Evolutionary conservation across 92 coral and sea anemone genomes (phyloP).

Genomic region (Porites lobata): DNA sequence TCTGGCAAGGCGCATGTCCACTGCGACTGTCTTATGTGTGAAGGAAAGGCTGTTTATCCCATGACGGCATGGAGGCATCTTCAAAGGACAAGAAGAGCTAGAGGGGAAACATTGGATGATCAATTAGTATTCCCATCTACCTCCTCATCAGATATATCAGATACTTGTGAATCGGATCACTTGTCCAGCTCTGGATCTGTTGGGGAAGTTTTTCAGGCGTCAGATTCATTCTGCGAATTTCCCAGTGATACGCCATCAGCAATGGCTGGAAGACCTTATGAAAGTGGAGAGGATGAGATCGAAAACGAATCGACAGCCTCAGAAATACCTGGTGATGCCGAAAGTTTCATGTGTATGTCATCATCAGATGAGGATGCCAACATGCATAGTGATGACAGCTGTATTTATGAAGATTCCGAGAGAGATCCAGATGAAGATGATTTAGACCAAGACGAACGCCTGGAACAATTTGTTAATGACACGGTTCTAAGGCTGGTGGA

Average conservation of each 20-base stretch:
- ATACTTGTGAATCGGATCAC: background rate
- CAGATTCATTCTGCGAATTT: slow-evolving; percentile 16
- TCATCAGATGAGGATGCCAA: background rate
- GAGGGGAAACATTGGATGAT: too few relatives aligned
- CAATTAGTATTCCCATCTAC: too few relatives aligned
- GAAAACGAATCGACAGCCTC: slow-evolving; percentile 18
- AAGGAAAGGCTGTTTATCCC: slow-evolving; percentile 37
- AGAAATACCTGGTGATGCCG: background rate
- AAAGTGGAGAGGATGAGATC: slow-evolving; percentile 1
- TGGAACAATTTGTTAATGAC: slow-evolving; percentile 53
- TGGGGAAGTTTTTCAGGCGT: background rate
- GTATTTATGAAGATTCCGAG: background rate
- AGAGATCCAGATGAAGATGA: background rate
- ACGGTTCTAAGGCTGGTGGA: slow-evolving; percentile 62
- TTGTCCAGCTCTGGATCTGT: too few relatives aligned
- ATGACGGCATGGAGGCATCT: slow-evolving; percentile 57
- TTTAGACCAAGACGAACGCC: background rate
- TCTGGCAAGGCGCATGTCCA: slow-evolving; percentile 31
- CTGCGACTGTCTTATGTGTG: slow-evolving; percentile 31
- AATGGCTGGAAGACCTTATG: slow-evolving; percentile 20
- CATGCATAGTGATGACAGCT: slow-evolving; percentile 13
- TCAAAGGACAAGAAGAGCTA: too few relatives aligned
- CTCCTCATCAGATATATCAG: too few relatives aligned
- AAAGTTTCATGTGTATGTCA: background rate
- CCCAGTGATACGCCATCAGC: slow-evolving; percentile 2